Evolutionary conservation across 2,797 vertebrate genomes (phyloP).

Genomic region (Siniperca scherzeri): DNA sequence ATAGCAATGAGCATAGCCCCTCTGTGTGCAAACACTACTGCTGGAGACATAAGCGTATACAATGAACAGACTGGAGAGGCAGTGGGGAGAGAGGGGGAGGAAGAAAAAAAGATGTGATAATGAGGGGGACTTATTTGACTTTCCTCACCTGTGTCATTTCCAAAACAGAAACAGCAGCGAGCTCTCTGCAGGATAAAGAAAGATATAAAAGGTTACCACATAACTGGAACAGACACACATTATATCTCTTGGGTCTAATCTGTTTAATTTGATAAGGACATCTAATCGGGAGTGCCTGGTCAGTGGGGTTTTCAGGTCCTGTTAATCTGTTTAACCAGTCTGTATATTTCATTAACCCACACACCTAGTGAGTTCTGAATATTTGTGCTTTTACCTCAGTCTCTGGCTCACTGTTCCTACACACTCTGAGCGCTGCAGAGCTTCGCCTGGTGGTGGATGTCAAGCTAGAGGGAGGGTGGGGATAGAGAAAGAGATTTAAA

Average conservation of each 20-base stretch:
- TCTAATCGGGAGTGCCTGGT: not conserved
- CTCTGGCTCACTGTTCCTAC: slow-evolving; percentile 89
- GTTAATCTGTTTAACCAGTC: slow-evolving; percentile 8
- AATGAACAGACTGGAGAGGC: slow-evolving; percentile 15
- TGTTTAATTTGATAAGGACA: slow-evolving; percentile 3
- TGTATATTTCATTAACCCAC: slow-evolving; percentile 38
- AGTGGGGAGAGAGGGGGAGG: not conserved
- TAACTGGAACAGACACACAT: slow-evolving; percentile 1
- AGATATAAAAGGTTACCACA: slow-evolving; percentile 34
- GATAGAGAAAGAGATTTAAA: slow-evolving; percentile 30
- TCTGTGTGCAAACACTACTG: slow-evolving; percentile 48
- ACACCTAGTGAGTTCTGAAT: slow-evolving; percentile 26
- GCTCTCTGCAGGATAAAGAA: slow-evolving; percentile 88
- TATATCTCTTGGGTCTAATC: slow-evolving; percentile 9
- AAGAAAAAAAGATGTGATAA: not conserved
- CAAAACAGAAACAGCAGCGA: slow-evolving; percentile 96
- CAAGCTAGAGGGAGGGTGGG: slow-evolving; percentile 83
- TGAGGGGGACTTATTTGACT: slow-evolving; percentile 28
- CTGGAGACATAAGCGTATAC: slow-evolving; percentile 38
- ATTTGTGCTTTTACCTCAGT: slow-evolving; percentile 86
- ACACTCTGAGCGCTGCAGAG: slow-evolving; percentile 92
- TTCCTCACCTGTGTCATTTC: slow-evolving; percentile 88
- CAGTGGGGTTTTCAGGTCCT: not conserved
- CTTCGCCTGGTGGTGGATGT: slow-evolving; percentile 95
- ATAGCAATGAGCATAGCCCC: slow-evolving; percentile 68